Percentiles rank a stretch among this genome's conserved stretches.
phyloP scores from a whole-genome alignment of 2,113 vertebrate genomes.

The Spea multiplicata region DNA sequence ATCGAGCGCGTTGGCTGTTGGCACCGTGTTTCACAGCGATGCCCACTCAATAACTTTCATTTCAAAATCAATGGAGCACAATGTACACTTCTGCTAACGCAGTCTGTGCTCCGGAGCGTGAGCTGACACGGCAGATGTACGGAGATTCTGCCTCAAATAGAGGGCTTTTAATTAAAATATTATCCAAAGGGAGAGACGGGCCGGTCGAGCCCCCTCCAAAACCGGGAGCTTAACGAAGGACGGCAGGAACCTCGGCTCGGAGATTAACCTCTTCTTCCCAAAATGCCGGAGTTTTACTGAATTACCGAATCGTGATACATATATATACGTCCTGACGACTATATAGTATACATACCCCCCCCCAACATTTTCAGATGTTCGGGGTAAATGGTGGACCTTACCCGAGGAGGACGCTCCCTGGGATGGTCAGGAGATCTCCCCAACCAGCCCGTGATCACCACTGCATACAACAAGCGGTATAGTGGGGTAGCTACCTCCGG shows the following conservation, averaged over 20 bases:
- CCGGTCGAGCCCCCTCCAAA: neutral
- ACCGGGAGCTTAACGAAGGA: neutral
- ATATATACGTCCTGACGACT: no score
- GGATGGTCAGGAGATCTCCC: no score
- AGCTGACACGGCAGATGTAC: constrained; percentile 38
- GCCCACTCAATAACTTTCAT: constrained; percentile 46
- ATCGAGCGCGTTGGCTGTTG: constrained; percentile 20
- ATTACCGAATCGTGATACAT: no score
- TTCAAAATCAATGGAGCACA: constrained; percentile 47
- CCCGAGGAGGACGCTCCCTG: no score
- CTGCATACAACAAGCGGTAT: no score
- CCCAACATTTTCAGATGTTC: no score
- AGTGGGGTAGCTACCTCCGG: no score
- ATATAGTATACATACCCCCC: no score
- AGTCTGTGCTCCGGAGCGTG: constrained; percentile 27
- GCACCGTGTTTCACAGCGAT: constrained; percentile 29
- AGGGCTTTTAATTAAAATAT: constrained; percentile 39
- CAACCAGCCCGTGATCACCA: no score
- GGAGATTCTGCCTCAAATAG: constrained; percentile 17
- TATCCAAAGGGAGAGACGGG: constrained; percentile 4
- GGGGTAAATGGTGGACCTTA: no score
- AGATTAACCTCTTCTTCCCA: neutral
- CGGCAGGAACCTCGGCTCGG: neutral
- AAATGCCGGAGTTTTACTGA: no score
- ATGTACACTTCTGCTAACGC: constrained; percentile 41